Conservation (phyloP, 2,888 invertebrate species). For the Rugalucina vietnamica region DNA sequence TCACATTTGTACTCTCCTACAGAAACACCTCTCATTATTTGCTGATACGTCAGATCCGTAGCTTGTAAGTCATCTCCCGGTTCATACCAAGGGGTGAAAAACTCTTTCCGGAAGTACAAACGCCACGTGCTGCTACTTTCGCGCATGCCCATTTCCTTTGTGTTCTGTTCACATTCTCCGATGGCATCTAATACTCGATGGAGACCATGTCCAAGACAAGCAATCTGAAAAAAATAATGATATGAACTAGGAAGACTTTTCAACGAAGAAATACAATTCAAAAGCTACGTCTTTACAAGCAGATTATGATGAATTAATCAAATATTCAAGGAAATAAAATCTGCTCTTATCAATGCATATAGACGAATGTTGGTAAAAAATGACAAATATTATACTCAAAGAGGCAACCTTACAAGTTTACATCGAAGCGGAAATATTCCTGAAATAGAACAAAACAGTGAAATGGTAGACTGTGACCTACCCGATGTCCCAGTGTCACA, state of each 20-base stretch:
- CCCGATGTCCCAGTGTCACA: constrained; percentile 74
- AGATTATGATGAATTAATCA: too few relatives aligned
- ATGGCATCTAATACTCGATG: constrained; percentile 79
- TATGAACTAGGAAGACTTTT: too few relatives aligned
- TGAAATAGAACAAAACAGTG: too few relatives aligned
- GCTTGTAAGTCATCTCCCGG: constrained; percentile 62
- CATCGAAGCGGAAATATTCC: too few relatives aligned
- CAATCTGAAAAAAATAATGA: constrained; percentile 68
- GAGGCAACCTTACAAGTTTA: too few relatives aligned
- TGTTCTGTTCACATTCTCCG: constrained; percentile 77
- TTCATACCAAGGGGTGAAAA: constrained; percentile 76
- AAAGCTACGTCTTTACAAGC: too few relatives aligned
- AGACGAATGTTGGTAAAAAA: too few relatives aligned
- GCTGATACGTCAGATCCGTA: constrained; percentile 76
- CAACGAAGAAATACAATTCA: too few relatives aligned
- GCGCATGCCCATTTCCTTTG: constrained; percentile 74
- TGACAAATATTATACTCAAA: too few relatives aligned
- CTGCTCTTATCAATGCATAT: too few relatives aligned
- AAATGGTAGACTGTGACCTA: too few relatives aligned
- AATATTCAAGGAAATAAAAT: too few relatives aligned
- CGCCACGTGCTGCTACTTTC: constrained; percentile 78
- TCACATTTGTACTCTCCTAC: constrained; percentile 77
- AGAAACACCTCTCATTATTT: constrained; percentile 76
- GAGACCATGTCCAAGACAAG: constrained; percentile 77
- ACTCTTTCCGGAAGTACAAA: constrained; percentile 77